Base-by-base conservation (phyloP, 2,113 vertebrate species). In the Alosa alosa region DNA sequence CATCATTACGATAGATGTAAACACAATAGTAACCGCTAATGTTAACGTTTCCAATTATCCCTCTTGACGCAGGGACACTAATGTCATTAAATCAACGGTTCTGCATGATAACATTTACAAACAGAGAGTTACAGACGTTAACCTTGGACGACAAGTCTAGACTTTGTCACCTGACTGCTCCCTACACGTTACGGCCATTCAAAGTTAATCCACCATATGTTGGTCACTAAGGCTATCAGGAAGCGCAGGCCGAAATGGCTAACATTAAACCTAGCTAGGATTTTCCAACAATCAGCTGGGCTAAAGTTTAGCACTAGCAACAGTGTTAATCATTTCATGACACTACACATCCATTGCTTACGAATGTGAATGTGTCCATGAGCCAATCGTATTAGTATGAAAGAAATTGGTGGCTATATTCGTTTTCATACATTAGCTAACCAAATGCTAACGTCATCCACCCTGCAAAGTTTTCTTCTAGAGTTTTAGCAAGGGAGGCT, bases 161-260 rank as follows among this genome's bases (percentile, higher is more conserved):
- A 18, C 31, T 44, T 44, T 39, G 72, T 78, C 72, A 78, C 31
- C 72, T 78, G 72, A 78, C 72, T 78, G 3, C 72, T 31, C 64
- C 64, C 64, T 78, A 78, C 31, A 78, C 72, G 72, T 78, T 78
- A 78, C 72, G 39, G 72, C 72, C 72, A 78, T 78, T 78, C 72
- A 78, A 78, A 78, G 72, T 78, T 78, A 78, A 78, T 78, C 72
- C 72, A 78, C 72, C 72, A 78, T 78, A 78, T 78, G 72, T 78
- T 78, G 72, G 72, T 36, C 72, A 78, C 25, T 15, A 36, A 31
- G 31, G 36, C 72, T 78, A 78, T 8, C 72, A 78, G 72, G 36
- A 78, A 78, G 72, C 31, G 36, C 31, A 78, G 72, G 72, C 72
- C 72, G 72, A 78, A 78, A 39, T 5, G 10, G 72, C 72, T 78